A percentile compares a stretch with the other conserved stretches of the same genome.
Conservation (phyloP, 1,140 invertebrate species). For the Macrotrachela quadricornifera region DNA sequence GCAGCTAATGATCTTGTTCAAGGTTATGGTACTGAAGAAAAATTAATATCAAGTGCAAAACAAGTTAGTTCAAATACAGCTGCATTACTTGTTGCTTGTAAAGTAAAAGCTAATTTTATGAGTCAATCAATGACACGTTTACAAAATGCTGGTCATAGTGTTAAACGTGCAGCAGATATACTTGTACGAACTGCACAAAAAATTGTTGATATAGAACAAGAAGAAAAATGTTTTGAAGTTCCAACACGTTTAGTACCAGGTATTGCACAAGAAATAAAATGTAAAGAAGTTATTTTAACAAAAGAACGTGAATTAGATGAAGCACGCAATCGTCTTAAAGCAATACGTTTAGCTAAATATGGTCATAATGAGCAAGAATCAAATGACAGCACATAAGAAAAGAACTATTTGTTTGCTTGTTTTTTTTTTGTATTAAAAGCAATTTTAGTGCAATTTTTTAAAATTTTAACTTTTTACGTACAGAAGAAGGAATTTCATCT, state of each 20-base stretch:
- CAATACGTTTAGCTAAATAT: too few species aligned
- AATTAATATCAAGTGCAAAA: conserved; percentile 82
- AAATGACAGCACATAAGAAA: too few species aligned
- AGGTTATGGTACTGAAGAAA: conserved; percentile 76
- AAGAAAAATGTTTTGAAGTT: conserved; percentile 54
- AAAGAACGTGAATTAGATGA: conserved; percentile 80
- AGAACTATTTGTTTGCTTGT: too few species aligned
- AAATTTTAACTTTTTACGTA: too few species aligned
- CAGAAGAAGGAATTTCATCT: too few species aligned
- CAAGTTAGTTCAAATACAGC: conserved; percentile 88
- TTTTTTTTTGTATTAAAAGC: too few species aligned
- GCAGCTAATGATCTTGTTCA: conserved; percentile 87
- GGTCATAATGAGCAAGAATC: too few species aligned
- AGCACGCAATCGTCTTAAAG: conserved; percentile 33
- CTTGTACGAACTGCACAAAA: conserved; percentile 77
- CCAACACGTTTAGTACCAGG: conserved; percentile 75
- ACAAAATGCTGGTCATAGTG: conserved; percentile 52
- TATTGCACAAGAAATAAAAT: conserved; percentile 32
- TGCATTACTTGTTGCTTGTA: conserved; percentile 84
- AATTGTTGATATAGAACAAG: conserved; percentile 68
- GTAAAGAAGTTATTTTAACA: conserved; percentile 51
- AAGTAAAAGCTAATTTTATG: conserved; percentile 87
- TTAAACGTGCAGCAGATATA: conserved; percentile 89
- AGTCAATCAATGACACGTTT: conserved; percentile 75
- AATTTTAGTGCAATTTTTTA: too few species aligned